Evolutionary conservation across 1,140 invertebrate species (phyloP).

Genomic region (Caerostris extrusa): DNA sequence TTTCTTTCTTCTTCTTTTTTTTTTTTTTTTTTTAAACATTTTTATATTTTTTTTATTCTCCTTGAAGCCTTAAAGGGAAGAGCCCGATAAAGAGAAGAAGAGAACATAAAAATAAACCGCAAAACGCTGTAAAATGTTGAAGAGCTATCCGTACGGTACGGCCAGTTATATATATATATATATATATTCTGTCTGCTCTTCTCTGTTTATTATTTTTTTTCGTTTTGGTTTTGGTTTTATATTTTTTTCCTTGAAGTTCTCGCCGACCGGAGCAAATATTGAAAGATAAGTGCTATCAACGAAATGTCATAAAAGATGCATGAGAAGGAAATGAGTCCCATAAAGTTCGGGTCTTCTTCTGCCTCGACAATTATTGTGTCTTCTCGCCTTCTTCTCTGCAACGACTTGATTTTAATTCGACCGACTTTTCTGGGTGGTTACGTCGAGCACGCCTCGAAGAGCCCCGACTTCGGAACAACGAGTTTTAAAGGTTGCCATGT

Average conservation of each 20-base stretch:
- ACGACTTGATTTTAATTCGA: slow-evolving; percentile 67
- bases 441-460: not conserved
- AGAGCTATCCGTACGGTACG: not conserved
- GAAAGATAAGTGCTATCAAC: slow-evolving; percentile 74
- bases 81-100: slow-evolving; percentile 57
- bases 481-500: slow-evolving; percentile 22
- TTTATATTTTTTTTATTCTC: slow-evolving; percentile 23
- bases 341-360: slow-evolving; percentile 66
- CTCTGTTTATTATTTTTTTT: slow-evolving; percentile 18
- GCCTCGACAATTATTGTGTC: slow-evolving; percentile 63
- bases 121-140: slow-evolving; percentile 66
- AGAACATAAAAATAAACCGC: slow-evolving; percentile 73
- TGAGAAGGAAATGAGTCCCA: slow-evolving; percentile 68
- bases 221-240: not conserved
- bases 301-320: slow-evolving; percentile 72
- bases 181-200: no score
- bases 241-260: not conserved
- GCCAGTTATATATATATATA: not conserved
- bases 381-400: not conserved
- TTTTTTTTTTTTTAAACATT: not conserved
- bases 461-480: slow-evolving; percentile 11
- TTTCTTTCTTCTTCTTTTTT: not conserved
- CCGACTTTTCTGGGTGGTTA: slow-evolving; percentile 66
- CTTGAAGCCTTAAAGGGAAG: slow-evolving; percentile 34
- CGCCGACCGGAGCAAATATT: slow-evolving; percentile 62